Conservation (phyloP, 1,140 invertebrate genomes). For the Mizuhopecten yessoensis region DNA sequence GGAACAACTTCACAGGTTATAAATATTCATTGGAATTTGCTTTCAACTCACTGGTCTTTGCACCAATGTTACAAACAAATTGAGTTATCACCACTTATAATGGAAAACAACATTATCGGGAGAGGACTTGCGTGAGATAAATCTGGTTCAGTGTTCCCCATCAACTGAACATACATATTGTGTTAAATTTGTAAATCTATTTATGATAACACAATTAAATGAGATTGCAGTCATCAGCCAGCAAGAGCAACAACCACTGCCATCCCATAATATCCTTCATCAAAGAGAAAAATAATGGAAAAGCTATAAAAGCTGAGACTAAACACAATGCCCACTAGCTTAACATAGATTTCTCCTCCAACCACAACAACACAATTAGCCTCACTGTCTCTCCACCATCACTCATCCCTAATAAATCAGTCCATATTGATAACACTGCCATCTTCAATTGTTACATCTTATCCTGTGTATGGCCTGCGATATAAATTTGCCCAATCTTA, state of each 20-base stretch:
- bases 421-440: background rate
- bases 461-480: background rate
- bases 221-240: background rate
- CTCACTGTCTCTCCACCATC: background rate
- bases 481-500: slow-evolving; percentile 35
- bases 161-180: background rate
- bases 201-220: background rate
- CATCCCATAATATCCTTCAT: slow-evolving; percentile 2
- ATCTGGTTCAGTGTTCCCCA: background rate
- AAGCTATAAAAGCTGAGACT: background rate
- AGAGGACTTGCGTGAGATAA: background rate
- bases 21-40: background rate
- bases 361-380: background rate
- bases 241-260: background rate
- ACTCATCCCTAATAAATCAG: background rate
- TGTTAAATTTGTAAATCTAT: background rate
- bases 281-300: slow-evolving; percentile 1
- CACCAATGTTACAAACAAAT: background rate
- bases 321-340: background rate
- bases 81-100: background rate
- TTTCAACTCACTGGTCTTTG: background rate
- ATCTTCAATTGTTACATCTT: background rate
- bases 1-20: background rate
- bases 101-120: too few species aligned
- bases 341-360: background rate